Evolutionary conservation across 2,113 vertebrate genomes (phyloP), one percentile per base, ranked within the genome.

Genomic region (Macrotus californicus): DNA sequence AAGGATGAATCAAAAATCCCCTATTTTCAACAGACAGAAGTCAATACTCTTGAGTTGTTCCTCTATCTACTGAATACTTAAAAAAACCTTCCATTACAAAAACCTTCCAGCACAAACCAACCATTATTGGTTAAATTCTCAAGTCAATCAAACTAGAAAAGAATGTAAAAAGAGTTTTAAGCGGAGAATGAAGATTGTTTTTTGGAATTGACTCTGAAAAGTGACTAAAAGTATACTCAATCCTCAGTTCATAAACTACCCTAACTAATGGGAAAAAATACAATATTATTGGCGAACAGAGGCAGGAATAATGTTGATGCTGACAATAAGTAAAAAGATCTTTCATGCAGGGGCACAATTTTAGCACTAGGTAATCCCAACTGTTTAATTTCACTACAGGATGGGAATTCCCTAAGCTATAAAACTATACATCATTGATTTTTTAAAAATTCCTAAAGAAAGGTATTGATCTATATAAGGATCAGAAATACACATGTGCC

Each of bases 1-100:
- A 95, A 84, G 50, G 41, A 95, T 56, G 7, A 92, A 96, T 39
- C 87, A 93, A 92, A 41, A 96, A 89, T n/a, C 77, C 24, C 56
- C 85, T 83, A 81, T 87, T 90, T 87, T 97, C 46, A 95, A 91
- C 24, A 79, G 43, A 93, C 16, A 94, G 24, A 95, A 77, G 64
- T 67, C 79, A 93, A 41, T 81, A 50, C 5, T 80, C 24, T 41
- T 89, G 66, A 89, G 36, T 36, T 95, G 54, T 89, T 89, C 46
- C 41, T 85, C 12, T 43, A 87, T 18, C 61, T 92, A 92, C 69
- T 81, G 79, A 85, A 84, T 50, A 93, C 24, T 75, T 75, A 29
- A 46, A 39, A 29, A 46, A 43, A 24, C 10, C 22, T n/a, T n/a
- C n/a, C n/a, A n/a, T n/a, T n/a, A n/a, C n/a, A 91, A 48, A 94